Evolutionary conservation across 53 echinoderm and acorn worm genomes (phyloP).

Genomic region (Mesocentrotus franciscanus): DNA sequence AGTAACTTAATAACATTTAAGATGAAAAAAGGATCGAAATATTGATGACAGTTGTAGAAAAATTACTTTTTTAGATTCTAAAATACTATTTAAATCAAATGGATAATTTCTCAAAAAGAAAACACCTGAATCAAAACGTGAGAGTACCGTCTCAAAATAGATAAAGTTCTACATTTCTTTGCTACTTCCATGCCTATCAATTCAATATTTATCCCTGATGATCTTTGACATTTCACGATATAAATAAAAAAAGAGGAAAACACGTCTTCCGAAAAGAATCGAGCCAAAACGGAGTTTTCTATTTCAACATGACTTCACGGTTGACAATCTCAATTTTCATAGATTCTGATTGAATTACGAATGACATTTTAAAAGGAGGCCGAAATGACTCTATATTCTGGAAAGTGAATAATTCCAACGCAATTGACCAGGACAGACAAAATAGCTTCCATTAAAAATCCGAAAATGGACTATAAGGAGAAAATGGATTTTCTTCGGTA

Average conservation of each 20-base stretch:
- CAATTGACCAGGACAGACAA: conserved; percentile 7
- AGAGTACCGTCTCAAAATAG: neutral
- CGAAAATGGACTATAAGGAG: neutral
- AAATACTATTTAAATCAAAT: neutral
- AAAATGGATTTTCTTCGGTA: neutral
- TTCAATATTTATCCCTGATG: neutral
- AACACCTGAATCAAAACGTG: neutral
- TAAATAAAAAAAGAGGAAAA: neutral
- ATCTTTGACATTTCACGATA: neutral
- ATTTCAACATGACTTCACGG: conserved; percentile 16
- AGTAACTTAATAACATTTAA: neutral
- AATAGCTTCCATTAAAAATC: neutral
- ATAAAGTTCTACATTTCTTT: neutral
- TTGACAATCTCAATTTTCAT: conserved; percentile 33
- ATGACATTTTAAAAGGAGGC: conserved; percentile 51
- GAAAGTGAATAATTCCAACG: conserved; percentile 7
- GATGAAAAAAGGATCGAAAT: neutral
- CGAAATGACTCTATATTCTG: conserved; percentile 23
- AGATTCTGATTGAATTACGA: conserved; percentile 41
- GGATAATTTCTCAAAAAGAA: neutral
- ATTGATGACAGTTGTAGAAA: neutral
- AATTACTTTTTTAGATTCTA: neutral
- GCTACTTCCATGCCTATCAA: neutral
- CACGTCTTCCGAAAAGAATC: neutral
- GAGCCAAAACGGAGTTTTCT: conserved; percentile 13